Base-by-base conservation (phyloP, 2,113 vertebrate genomes). In the Procavia capensis region DNA sequence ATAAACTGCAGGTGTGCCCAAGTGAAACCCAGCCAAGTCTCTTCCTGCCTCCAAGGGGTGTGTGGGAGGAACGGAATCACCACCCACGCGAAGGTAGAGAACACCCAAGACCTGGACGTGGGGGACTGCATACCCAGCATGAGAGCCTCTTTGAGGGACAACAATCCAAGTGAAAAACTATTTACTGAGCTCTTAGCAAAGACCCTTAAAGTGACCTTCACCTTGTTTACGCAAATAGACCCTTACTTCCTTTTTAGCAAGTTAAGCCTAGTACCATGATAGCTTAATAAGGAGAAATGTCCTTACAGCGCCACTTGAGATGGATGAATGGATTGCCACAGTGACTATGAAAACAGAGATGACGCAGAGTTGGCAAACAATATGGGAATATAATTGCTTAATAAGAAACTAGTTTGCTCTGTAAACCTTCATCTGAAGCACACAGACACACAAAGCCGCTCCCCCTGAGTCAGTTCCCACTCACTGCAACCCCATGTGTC, bases 1-100 rank as follows among this genome's bases (percentile, higher is more conserved):
- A 92, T 92, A 95, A 72, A 74, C 90, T 27, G 78, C 92, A 96
- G 90, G 74, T 95, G 93, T 96, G 81, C n/a, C 83, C 75, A 5
- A 27, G 88, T 29, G 57, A 41, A 88, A 36, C 2, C n/a, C 54
- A 13, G 70, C 88, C 88, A 88, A 43, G 47, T 11, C 68, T 72
- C 29, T 75, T 19, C 78, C 4, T 14, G 41, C 13, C 25, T 10
- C 25, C 3, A n/a, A 70, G 39, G 47, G 41, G 54, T 36, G 19
- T 20, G 1, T 66, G 75, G 86, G 19, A 5, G 6, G 39, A 47
- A 66, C 4, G 39, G n/a, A 64, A 74, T n/a, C 5, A 2, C 39
- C 16, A 9, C 10, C 16, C 41, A 29, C 1, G 0, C 0, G 16
- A 88, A 91, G 64, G 41, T 41, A n/a, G 36, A 31, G 43, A 68